These are phyloP conservation scores for Epistrophe eligans DNA, from an alignment of 2,888 invertebrate genomes.

Conservation along the genomic window DNA sequence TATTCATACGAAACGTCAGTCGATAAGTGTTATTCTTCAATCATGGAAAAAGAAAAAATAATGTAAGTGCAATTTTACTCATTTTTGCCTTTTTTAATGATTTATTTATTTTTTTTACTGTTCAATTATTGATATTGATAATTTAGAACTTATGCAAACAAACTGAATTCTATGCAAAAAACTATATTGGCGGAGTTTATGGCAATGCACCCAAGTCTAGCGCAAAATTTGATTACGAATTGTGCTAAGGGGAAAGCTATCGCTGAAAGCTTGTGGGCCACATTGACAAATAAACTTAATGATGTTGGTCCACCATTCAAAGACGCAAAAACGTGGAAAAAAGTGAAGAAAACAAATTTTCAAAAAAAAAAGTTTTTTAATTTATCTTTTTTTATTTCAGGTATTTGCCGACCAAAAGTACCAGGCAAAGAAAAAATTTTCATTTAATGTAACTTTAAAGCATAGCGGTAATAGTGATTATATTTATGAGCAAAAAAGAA, in stretches of 20 bases:
- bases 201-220: slow-evolving; percentile 3
- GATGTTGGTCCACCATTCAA: slow-evolving; percentile 18
- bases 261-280: background rate
- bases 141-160: slow-evolving; percentile 2
- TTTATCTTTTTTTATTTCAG: background rate
- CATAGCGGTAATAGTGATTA: background rate
- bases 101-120: background rate
- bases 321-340: slow-evolving; percentile 9
- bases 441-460: slow-evolving; percentile 5
- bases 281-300: background rate
- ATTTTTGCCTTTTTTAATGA: background rate
- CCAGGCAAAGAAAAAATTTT: slow-evolving; percentile 25
- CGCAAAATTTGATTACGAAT: slow-evolving; percentile 4
- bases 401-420: slow-evolving; percentile 25
- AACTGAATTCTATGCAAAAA: slow-evolving; percentile 8
- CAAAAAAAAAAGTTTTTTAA: background rate
- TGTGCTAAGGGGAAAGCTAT: background rate
- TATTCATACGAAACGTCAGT: slow-evolving; percentile 26
- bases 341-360: background rate
- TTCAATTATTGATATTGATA: background rate
- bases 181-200: slow-evolving; percentile 9
- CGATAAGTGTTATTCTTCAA: background rate
- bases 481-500: background rate
- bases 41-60: background rate
- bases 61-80: slow-evolving; percentile 7